A percentile compares a stretch with the other conserved stretches of the same genome.
These are phyloP conservation scores for Rachycentron canadum DNA, from an alignment of 2,797 vertebrate genomes.

Conservation along the genomic window DNA sequence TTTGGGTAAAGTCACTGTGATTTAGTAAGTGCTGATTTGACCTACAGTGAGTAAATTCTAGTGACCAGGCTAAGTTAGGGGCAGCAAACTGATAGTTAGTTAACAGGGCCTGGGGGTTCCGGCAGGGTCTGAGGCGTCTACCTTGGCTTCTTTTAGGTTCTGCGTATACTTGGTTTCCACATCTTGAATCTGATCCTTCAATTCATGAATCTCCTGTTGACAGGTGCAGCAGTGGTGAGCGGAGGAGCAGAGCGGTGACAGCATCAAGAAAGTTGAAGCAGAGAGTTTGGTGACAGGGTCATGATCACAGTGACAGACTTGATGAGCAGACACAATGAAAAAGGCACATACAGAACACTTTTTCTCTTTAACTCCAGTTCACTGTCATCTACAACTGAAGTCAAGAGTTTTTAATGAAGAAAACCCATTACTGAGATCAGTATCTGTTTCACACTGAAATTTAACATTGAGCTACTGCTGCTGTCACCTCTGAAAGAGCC, in stretches of 20 bases:
- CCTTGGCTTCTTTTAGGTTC: constrained; percentile 96
- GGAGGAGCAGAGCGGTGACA: constrained; percentile 42
- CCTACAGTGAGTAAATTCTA: not conserved
- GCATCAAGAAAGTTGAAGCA: constrained; percentile 33
- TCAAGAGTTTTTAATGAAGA: not conserved
- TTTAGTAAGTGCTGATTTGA: not conserved
- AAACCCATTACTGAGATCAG: not conserved
- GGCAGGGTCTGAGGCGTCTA: constrained; percentile 73
- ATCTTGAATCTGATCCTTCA: constrained; percentile 99
- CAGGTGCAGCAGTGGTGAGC: constrained; percentile 54
- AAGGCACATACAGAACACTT: constrained; percentile 5
- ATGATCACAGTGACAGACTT: not conserved
- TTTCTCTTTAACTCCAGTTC: no score
- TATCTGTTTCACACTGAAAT: not conserved
- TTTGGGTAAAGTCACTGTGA: not conserved
- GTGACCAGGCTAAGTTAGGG: constrained; percentile 3
- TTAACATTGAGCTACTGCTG: not conserved
- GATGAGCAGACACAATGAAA: constrained; percentile 9
- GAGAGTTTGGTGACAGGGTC: constrained; percentile 6
- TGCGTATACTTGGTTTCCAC: constrained; percentile 95
- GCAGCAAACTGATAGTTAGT: constrained; percentile 15
- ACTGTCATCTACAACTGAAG: no score
- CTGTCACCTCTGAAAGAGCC: not conserved
- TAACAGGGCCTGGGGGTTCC: not conserved
- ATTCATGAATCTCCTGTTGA: constrained; percentile 94